A percentile compares a stretch with the other conserved stretches of the same genome.
phyloP scores from a whole-genome alignment of 2,888 invertebrate species.

The Agonopterix arenella region DNA sequence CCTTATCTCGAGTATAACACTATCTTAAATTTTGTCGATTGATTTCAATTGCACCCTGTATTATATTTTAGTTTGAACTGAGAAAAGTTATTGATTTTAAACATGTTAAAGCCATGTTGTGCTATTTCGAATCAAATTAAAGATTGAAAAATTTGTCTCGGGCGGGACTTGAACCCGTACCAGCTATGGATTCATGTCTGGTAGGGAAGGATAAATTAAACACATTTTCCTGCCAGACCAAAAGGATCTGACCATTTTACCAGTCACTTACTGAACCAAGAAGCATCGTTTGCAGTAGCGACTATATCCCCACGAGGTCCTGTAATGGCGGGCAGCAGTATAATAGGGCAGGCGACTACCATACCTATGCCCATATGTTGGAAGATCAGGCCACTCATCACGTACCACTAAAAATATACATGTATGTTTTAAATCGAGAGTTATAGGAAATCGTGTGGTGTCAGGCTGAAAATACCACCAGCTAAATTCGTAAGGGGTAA shows the following conservation, averaged over 20 bases:
- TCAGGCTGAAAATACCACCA: not conserved
- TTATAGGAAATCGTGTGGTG: not conserved
- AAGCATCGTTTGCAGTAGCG: constrained; percentile 4
- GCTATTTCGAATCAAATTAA: too few relatives aligned
- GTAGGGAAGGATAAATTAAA: not conserved
- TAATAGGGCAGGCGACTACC: constrained; percentile 9
- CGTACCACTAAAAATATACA: not conserved
- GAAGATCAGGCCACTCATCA: not conserved
- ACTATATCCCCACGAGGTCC: constrained; percentile 1
- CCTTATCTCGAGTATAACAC: too few relatives aligned
- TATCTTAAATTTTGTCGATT: too few relatives aligned
- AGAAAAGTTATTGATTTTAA: too few relatives aligned
- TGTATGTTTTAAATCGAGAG: not conserved
- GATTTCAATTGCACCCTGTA: too few relatives aligned
- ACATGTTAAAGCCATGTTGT: too few relatives aligned
- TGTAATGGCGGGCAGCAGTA: constrained; percentile 8
- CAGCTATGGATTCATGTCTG: not conserved
- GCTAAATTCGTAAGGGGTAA: not conserved
- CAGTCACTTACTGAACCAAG: constrained; percentile 7
- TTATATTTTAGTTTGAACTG: not conserved
- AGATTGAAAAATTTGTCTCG: too few relatives aligned
- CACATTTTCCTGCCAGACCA: not conserved
- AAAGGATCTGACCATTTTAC: not conserved
- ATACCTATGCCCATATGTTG: constrained; percentile 17
- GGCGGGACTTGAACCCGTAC: too few relatives aligned